Evolutionary conservation across 2,888 invertebrate genomes (phyloP).

Genomic region (Mimachlamys varia): DNA sequence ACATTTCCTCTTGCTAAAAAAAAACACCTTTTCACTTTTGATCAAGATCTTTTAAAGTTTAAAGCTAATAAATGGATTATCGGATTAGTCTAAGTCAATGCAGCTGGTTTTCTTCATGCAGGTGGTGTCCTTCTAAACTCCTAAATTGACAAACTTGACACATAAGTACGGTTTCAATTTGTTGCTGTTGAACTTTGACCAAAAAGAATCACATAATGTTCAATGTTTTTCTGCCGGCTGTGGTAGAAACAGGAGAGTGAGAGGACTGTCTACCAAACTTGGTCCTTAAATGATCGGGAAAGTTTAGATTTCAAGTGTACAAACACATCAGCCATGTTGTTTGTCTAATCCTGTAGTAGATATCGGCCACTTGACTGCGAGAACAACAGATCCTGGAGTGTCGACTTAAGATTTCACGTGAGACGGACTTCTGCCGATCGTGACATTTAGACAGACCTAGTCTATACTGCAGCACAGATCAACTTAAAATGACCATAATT

Average conservation of each 20-base stretch:
- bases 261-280: not conserved
- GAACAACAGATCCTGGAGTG: not conserved
- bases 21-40: too few species aligned
- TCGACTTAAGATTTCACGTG: not conserved
- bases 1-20: too few species aligned
- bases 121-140: too few species aligned
- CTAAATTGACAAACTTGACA: not conserved
- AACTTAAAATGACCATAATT: not conserved
- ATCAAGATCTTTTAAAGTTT: too few species aligned
- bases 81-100: not conserved
- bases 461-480: not conserved
- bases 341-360: not conserved
- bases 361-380: not conserved
- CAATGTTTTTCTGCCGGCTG: not conserved
- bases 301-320: slow-evolving; percentile 18
- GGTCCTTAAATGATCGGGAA: not conserved
- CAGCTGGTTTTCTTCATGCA: not conserved
- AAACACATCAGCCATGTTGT: slow-evolving; percentile 23
- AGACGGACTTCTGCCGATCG: not conserved
- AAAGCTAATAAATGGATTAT: too few species aligned
- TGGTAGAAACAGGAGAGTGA: not conserved
- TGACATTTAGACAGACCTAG: not conserved
- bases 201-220: not conserved
- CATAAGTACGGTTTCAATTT: not conserved
- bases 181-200: not conserved